Percentiles rank a stretch among this genome's conserved stretches.
Evolutionary conservation across 2,113 vertebrate genomes (phyloP).

Genomic region (Dromiciops gliroides): DNA sequence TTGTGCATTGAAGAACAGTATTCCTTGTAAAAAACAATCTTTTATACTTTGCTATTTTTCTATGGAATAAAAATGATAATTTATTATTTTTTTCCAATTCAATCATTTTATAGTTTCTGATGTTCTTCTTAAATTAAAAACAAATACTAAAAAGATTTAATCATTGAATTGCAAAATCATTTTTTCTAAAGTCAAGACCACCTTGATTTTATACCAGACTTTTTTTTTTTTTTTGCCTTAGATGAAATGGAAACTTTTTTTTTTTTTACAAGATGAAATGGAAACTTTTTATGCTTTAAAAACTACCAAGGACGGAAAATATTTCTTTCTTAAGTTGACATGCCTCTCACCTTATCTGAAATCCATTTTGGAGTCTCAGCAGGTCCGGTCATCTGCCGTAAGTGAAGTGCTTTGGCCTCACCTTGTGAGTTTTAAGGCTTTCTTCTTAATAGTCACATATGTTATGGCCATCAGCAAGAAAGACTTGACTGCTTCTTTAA

Average conservation of each 20-base stretch:
- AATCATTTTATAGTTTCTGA: not conserved
- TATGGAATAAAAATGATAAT: not conserved
- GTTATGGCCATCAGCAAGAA: slow-evolving; percentile 22
- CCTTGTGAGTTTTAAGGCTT: slow-evolving; percentile 54
- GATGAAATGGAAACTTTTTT: not conserved
- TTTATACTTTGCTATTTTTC: not conserved
- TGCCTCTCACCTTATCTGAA: slow-evolving; percentile 48
- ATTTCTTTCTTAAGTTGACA: slow-evolving; percentile 42
- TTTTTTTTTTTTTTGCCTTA: slow-evolving; percentile 43
- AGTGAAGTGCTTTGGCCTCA: slow-evolving; percentile 6
- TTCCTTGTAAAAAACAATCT: not conserved
- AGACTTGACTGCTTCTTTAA: not conserved
- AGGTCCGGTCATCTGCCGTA: not conserved
- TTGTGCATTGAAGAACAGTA: not conserved
- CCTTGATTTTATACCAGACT: not conserved
- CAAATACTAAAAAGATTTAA: not conserved
- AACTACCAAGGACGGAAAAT: not conserved
- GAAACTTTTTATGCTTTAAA: slow-evolving; percentile 8
- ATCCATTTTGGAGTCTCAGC: slow-evolving; percentile 48
- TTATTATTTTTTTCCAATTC: not conserved
- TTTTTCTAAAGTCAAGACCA: not conserved
- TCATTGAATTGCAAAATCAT: not conserved
- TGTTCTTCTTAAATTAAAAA: not conserved
- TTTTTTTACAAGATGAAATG: not conserved
- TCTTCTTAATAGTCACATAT: not conserved